Evolutionary conservation across 2,888 invertebrate species (phyloP).

Genomic region (Lapara coniferarum): DNA sequence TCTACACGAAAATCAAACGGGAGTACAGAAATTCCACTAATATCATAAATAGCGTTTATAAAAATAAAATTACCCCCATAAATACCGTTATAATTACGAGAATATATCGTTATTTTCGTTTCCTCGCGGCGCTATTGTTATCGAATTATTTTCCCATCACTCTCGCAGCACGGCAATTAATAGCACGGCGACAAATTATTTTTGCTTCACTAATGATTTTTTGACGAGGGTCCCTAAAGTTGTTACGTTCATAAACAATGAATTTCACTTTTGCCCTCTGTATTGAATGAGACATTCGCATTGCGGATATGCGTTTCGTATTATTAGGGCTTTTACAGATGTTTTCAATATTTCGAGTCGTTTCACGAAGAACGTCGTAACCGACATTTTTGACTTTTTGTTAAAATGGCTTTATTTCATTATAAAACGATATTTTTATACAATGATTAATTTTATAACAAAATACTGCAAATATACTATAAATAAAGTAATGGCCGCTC

Average conservation of each 20-base stretch:
- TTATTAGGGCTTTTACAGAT: neutral
- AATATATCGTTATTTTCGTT: constrained; percentile 31
- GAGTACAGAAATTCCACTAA: too few species aligned
- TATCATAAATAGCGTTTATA: neutral
- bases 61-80: neutral
- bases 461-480: too few species aligned
- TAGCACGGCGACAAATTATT: constrained; percentile 70
- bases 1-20: too few species aligned
- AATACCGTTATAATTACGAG: constrained; percentile 16
- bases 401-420: too few species aligned
- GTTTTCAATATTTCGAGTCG: neutral
- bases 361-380: too few species aligned
- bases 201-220: constrained; percentile 68
- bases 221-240: constrained; percentile 71
- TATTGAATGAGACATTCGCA: constrained; percentile 22
- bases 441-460: too few species aligned
- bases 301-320: constrained; percentile 14
- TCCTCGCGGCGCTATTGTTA: constrained; percentile 49
- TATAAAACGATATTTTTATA: too few species aligned
- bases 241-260: constrained; percentile 52
- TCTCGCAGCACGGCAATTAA: constrained; percentile 51
- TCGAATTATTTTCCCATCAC: constrained; percentile 65
- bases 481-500: too few species aligned
- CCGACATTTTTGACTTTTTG: too few species aligned
- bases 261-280: constrained; percentile 44